Evolutionary conservation across 2,113 vertebrate species (phyloP).

Genomic region (Willisornis vidua): DNA sequence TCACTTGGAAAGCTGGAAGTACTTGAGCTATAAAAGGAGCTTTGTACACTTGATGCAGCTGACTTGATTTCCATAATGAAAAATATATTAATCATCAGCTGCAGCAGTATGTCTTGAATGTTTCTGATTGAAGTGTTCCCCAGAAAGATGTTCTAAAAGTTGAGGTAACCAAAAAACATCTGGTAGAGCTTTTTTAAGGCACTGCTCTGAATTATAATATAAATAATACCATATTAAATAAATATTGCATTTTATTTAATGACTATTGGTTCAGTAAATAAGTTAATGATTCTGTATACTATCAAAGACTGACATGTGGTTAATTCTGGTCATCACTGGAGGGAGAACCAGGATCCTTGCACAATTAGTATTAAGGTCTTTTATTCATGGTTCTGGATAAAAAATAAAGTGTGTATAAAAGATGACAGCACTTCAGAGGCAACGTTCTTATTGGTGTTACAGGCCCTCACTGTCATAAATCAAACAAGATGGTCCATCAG

Average conservation of each 20-base stretch:
- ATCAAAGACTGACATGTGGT: background rate
- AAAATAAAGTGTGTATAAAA: background rate
- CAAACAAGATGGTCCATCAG: background rate
- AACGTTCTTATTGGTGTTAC: background rate
- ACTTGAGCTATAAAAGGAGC: background rate
- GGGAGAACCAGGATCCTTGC: background rate
- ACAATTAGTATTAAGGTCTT: background rate
- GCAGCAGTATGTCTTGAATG: background rate
- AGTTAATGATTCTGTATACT: background rate
- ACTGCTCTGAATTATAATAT: background rate
- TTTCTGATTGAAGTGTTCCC: background rate
- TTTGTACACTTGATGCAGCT: background rate
- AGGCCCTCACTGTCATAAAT: background rate
- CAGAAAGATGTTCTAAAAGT: background rate
- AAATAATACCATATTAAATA: background rate
- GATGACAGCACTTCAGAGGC: background rate
- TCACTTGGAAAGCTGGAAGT: background rate
- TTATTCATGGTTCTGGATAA: background rate
- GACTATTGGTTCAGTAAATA: background rate
- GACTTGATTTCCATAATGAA: background rate
- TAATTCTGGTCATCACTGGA: background rate
- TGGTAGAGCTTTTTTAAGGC: background rate
- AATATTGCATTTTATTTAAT: background rate
- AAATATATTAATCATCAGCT: background rate
- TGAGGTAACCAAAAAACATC: background rate